Conservation (phyloP, 2,797 vertebrate genomes). For the Neoniphon sammara region DNA sequence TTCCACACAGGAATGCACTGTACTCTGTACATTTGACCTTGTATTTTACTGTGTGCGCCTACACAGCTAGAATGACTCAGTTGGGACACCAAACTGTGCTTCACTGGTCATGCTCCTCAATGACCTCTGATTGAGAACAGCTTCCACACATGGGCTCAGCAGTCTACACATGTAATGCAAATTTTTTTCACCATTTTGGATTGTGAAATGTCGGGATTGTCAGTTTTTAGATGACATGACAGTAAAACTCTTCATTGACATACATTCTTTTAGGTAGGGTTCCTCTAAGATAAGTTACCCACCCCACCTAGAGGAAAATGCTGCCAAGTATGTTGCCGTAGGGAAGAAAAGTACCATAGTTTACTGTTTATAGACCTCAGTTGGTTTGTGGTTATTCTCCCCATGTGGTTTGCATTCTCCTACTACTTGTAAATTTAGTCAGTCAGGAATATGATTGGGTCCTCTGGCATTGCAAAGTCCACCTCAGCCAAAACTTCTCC, state of each 20-base stretch:
- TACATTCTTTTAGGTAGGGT: background rate
- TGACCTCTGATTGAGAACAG: background rate
- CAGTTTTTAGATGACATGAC: background rate
- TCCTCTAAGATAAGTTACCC: background rate
- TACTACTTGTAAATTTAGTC: too few species aligned
- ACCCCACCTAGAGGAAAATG: background rate
- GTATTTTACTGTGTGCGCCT: background rate
- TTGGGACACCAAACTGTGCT: slow-evolving; percentile 7
- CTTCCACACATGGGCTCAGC: too few species aligned
- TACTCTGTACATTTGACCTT: slow-evolving; percentile 47
- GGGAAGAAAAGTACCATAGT: too few species aligned
- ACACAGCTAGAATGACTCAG: slow-evolving; percentile 1
- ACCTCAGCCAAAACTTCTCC: too few species aligned
- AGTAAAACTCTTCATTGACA: background rate
- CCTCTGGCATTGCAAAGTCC: too few species aligned
- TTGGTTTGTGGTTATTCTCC: too few species aligned
- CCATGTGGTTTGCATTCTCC: too few species aligned
- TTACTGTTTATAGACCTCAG: too few species aligned
- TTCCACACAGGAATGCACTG: slow-evolving; percentile 4
- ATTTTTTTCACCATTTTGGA: too few species aligned
- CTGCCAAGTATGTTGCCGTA: background rate
- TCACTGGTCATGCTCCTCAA: background rate
- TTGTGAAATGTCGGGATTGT: too few species aligned
- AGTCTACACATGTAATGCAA: too few species aligned
- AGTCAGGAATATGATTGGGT: too few species aligned